phyloP scores from a whole-genome alignment of 2,797 vertebrate genomes.

The Enteromius unitaeniatus region DNA sequence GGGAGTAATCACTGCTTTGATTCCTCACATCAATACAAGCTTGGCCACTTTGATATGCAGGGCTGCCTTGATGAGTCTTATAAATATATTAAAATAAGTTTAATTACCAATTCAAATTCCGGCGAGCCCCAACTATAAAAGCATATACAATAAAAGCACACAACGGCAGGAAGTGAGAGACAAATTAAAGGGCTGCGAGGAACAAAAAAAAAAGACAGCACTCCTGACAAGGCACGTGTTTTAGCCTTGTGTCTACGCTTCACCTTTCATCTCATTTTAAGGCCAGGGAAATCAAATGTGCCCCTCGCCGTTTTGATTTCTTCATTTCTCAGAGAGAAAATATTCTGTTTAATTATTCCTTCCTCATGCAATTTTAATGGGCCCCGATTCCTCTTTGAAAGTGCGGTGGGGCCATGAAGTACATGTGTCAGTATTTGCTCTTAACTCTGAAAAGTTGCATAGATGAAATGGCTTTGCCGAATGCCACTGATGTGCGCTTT shows the following conservation, averaged over 20 bases:
- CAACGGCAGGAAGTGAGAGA: slow-evolving; percentile 70
- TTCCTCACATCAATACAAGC: slow-evolving; percentile 84
- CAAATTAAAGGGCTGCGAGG: slow-evolving; percentile 77
- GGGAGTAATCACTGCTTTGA: slow-evolving; percentile 82
- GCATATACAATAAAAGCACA: slow-evolving; percentile 80
- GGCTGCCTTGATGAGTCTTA: slow-evolving; percentile 79
- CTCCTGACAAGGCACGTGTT: slow-evolving; percentile 73
- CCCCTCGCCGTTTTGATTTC: slow-evolving; percentile 73
- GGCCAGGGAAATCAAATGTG: slow-evolving; percentile 74
- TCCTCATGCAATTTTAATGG: slow-evolving; percentile 81
- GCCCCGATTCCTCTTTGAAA: slow-evolving; percentile 74
- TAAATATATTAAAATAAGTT: slow-evolving; percentile 84
- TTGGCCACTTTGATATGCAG: slow-evolving; percentile 84
- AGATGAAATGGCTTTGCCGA: slow-evolving; percentile 76
- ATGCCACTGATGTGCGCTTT: slow-evolving; percentile 79
- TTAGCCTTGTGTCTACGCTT: slow-evolving; percentile 73
- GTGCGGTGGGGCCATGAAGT: slow-evolving; percentile 75
- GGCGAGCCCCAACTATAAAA: slow-evolving; percentile 72
- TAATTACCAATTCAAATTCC: slow-evolving; percentile 86
- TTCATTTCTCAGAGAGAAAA: slow-evolving; percentile 77
- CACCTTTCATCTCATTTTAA: slow-evolving; percentile 78
- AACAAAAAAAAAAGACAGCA: slow-evolving; percentile 79
- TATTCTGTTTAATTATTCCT: slow-evolving; percentile 80
- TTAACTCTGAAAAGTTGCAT: slow-evolving; percentile 68
- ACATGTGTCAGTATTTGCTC: slow-evolving; percentile 84